A percentile compares a stretch with the other conserved stretches of the same genome.
phyloP scores from a whole-genome alignment of 30 jellyfish, hydroid and myxozoan species.

The Aurelia coerulea region DNA sequence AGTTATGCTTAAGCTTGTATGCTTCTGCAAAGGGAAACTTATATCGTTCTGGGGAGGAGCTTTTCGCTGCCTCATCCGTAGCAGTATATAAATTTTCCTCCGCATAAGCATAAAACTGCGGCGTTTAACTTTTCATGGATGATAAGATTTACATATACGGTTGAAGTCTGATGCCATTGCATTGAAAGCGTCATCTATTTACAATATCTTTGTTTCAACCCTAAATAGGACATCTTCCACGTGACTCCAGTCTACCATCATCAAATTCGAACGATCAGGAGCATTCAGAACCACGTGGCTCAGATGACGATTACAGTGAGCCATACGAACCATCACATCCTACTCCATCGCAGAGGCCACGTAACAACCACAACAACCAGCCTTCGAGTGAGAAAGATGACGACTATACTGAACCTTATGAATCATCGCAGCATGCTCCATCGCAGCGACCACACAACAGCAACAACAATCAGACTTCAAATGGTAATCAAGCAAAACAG shows the following conservation, averaged over 20 bases:
- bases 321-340: conserved; percentile 24
- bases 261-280: neutral
- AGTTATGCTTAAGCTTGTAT: too few relatives aligned
- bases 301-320: conserved; percentile 24
- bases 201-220: too few relatives aligned
- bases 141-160: too few relatives aligned
- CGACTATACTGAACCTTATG: conserved; percentile 59
- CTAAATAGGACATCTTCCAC: neutral
- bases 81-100: too few relatives aligned
- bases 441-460: neutral
- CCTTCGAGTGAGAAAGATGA: neutral
- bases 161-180: too few relatives aligned
- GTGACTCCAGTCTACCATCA: neutral
- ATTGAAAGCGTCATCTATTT: too few relatives aligned
- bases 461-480: conserved; percentile 30
- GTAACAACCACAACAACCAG: neutral
- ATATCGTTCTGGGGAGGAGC: too few relatives aligned
- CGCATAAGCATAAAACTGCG: too few relatives aligned
- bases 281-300: neutral
- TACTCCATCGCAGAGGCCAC: neutral
- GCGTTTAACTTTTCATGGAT: too few relatives aligned
- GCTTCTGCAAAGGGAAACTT: too few relatives aligned
- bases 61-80: too few relatives aligned
- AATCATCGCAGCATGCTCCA: neutral
- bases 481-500: neutral